Conservation (phyloP, 92 coral and sea anemone genomes). For the Porites divaricata region DNA sequence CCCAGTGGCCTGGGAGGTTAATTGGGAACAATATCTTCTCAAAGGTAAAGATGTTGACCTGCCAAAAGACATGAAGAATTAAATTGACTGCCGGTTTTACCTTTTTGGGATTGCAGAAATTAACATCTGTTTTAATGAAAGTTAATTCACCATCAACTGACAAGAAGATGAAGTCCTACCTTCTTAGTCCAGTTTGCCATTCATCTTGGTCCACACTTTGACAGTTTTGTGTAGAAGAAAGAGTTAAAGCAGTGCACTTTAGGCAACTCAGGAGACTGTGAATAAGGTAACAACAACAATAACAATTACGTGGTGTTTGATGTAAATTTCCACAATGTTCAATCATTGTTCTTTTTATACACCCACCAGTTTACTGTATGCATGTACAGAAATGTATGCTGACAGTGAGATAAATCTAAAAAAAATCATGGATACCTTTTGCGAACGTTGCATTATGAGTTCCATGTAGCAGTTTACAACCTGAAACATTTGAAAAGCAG, state of each 20-base stretch:
- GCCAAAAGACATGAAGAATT: neutral
- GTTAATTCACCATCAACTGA: neutral
- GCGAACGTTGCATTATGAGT: neutral
- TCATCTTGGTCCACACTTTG: neutral
- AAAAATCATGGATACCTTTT: neutral
- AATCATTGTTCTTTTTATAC: too few relatives aligned
- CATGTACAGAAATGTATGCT: too few relatives aligned
- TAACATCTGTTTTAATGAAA: neutral
- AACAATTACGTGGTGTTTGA: neutral
- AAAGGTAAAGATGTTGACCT: neutral
- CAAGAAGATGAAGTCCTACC: neutral
- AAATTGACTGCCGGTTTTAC: neutral
- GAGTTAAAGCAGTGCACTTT: constrained; percentile 3
- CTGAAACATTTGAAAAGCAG: neutral
- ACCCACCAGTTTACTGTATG: too few relatives aligned
- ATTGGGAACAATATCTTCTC: neutral
- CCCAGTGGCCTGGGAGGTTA: neutral
- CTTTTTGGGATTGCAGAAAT: too few relatives aligned
- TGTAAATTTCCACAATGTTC: too few relatives aligned
- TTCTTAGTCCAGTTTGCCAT: neutral
- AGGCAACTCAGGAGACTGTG: neutral
- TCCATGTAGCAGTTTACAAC: constrained; percentile 10
- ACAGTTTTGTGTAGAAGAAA: neutral
- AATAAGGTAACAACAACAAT: neutral
- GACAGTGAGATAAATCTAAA: neutral